Percentiles rank a stretch among this genome's conserved stretches.
Conservation (phyloP, 2,113 vertebrate genomes). For the Electrona antarctica region DNA sequence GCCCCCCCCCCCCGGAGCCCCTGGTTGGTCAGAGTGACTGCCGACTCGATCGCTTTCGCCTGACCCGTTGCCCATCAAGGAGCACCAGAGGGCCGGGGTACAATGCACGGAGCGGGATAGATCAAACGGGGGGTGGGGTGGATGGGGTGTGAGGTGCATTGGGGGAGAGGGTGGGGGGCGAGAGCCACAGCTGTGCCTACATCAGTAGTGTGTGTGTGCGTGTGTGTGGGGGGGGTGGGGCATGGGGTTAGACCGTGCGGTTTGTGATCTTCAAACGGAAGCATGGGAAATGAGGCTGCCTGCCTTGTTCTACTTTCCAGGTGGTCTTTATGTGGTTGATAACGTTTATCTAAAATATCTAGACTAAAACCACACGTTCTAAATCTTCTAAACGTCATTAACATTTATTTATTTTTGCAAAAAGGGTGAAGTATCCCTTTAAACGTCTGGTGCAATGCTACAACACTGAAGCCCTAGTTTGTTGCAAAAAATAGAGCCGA, state of each 20-base stretch:
- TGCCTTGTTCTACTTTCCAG: too few species aligned
- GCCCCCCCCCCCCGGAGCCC: slow-evolving; percentile 25
- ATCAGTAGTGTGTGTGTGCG: background rate
- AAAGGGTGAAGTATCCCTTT: too few species aligned
- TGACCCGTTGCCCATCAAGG: slow-evolving; percentile 28
- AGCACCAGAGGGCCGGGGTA: slow-evolving; percentile 15
- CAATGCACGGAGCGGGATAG: background rate
- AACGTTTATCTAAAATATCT: too few species aligned
- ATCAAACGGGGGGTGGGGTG: too few species aligned
- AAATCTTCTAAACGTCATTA: too few species aligned
- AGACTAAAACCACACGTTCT: too few species aligned
- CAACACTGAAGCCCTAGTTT: too few species aligned
- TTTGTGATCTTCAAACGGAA: slow-evolving; percentile 29
- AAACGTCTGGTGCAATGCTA: too few species aligned
- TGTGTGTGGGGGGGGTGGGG: background rate
- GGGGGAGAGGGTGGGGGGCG: background rate
- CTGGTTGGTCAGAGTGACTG: slow-evolving; percentile 44
- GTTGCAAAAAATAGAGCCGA: too few species aligned
- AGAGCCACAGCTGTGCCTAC: slow-evolving; percentile 3
- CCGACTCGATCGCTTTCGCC: too few species aligned
- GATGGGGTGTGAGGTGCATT: background rate
- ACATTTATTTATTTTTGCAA: too few species aligned
- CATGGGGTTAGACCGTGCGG: slow-evolving; percentile 10
- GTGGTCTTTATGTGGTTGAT: too few species aligned
- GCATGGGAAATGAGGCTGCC: slow-evolving; percentile 2